Evolutionary conservation across 1,140 invertebrate species (phyloP).

Genomic region (Kradibia gibbosae): DNA sequence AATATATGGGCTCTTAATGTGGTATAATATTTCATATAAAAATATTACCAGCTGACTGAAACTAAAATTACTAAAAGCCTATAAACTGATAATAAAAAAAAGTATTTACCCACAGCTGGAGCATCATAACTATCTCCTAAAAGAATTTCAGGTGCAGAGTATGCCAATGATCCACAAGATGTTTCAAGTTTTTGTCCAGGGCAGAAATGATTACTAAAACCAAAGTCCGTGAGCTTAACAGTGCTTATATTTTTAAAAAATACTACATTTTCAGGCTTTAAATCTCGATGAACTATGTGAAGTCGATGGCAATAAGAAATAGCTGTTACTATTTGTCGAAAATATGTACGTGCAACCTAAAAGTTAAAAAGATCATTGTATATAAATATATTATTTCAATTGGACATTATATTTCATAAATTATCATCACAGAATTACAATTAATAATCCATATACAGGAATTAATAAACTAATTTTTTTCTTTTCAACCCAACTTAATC

Average conservation of each 20-base stretch:
- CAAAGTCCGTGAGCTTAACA: conserved; percentile 99
- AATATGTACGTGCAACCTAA: conserved; percentile 91
- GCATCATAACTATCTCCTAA: conserved; percentile 96
- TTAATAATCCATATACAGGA: no score
- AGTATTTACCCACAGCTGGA: conserved; percentile 87
- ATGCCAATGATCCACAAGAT: conserved; percentile 98
- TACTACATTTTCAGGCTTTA: conserved; percentile 99
- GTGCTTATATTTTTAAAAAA: conserved; percentile 98
- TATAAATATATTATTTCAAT: no score
- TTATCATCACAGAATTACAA: no score
- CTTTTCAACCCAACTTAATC: no score
- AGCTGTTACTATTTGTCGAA: conserved; percentile 95
- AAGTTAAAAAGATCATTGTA: background rate
- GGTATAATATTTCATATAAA: no score
- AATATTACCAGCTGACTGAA: no score
- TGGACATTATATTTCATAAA: no score
- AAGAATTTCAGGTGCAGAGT: conserved; percentile 99
- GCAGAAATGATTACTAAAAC: conserved; percentile 97
- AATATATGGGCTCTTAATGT: no score
- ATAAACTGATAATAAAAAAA: conserved; percentile 19
- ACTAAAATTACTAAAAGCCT: no score
- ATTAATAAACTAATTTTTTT: no score
- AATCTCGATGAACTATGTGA: conserved; percentile 94
- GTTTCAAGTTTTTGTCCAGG: conserved; percentile 98
- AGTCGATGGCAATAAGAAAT: conserved; percentile 98